Evolutionary conservation across 1,140 invertebrate species (phyloP), one percentile per base, ranked within the genome.

Genomic region (Ladona fulva): DNA sequence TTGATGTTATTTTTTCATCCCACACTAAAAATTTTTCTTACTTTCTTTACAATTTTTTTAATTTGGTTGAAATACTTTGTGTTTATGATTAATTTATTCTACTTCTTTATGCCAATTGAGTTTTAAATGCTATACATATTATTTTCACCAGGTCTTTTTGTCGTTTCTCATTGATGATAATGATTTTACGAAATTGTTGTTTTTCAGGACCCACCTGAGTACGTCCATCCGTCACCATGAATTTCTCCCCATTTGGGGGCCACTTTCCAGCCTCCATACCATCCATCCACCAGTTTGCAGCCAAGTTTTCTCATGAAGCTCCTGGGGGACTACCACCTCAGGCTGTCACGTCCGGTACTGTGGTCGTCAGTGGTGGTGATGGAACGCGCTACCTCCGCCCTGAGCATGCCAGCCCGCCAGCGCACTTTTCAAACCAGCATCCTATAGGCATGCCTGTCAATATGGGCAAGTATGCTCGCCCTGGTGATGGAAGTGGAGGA

Each of bases 401-500:
- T 0, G 91, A 93, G 80, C 87, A 89, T 0, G 89, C 89, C 81
- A 86, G 81, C 73, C 78, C 77, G 24, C 84, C 44, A 80, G 83
- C 76, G 86, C 52, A 66, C n/a, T 66, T 66, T 22, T 87, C 66
- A 85, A 86, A 89, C 80, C 88, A 90, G 79, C 88, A 77, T 19
- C 73, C 93, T 37, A 92, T 93, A 77, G 92, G 91, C 3, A 82
- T 94, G 81, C 92, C 92, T 14, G 92, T 93, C 78, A 89, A 90
- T 0, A 88, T 94, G 81, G 91, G 29, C 24, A 25, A 75, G 74
- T 75, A 76, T 76, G 75, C 75, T 42, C 75, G 75, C n/a, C 75
- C 75, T 25, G 74, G 74, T 75, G 75, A 76, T 76, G 75, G 25
- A 76, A 29, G 25, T 29, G 42, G 25, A 66, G 52, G 52, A 66